Percentiles rank a stretch among this genome's conserved stretches.
Conservation (phyloP, 1,140 invertebrate species). For the Cydia amplana region DNA sequence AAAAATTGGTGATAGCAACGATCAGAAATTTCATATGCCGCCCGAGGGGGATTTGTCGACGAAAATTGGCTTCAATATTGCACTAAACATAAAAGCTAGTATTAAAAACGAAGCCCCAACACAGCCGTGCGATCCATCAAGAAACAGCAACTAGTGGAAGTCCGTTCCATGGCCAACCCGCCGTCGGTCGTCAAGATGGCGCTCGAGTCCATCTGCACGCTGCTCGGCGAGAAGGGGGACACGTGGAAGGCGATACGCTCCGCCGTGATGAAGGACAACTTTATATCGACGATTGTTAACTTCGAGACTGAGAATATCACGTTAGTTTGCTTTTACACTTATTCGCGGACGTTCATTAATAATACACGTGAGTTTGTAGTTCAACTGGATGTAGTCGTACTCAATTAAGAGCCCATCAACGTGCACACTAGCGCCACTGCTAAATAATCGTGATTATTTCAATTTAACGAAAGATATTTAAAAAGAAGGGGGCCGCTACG, state of each 20-base stretch:
- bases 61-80: not conserved
- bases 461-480: too few species aligned
- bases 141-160: constrained; percentile 97
- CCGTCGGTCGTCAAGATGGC: constrained; percentile 96
- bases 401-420: too few species aligned
- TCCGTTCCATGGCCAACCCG: constrained; percentile 96
- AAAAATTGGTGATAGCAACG: too few species aligned
- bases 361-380: not conserved
- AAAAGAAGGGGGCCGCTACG: too few species aligned
- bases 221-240: constrained; percentile 93
- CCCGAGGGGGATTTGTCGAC: too few species aligned
- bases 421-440: too few species aligned
- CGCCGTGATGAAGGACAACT: constrained; percentile 98
- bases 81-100: constrained; percentile 34
- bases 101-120: constrained; percentile 53
- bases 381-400: not conserved
- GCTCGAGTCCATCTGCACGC: constrained; percentile 96
- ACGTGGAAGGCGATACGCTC: constrained; percentile 97
- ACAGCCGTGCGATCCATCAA: constrained; percentile 97
- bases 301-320: constrained; percentile 96
- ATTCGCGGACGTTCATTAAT: not conserved
- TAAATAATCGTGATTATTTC: too few species aligned
- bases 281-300: constrained; percentile 98
- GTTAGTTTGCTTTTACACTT: constrained; percentile 80
- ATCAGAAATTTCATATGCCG: too few species aligned